These are phyloP conservation scores for Ophion ventricosus DNA, from an alignment of 2,888 invertebrate genomes.

Conservation along the genomic window DNA sequence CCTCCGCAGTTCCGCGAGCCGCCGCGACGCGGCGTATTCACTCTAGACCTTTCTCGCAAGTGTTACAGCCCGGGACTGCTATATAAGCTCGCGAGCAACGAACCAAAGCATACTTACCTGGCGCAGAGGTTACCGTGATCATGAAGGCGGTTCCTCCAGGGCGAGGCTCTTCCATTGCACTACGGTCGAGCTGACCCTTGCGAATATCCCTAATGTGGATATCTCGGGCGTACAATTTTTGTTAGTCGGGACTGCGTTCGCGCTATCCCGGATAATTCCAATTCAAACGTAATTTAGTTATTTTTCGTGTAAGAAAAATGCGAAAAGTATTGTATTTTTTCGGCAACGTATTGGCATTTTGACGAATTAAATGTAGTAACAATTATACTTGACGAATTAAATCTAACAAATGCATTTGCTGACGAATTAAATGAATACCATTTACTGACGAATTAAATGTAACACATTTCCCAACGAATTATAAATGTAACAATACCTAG, in stretches of 20 bases:
- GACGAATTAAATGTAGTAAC: too few relatives aligned
- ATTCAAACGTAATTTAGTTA: conserved; percentile 30
- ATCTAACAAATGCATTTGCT: too few relatives aligned
- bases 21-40: neutral
- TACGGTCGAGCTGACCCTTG: conserved; percentile 85
- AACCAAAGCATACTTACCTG: conserved; percentile 65
- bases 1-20: too few relatives aligned
- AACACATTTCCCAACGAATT: too few relatives aligned
- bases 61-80: neutral
- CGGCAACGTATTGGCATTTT: too few relatives aligned
- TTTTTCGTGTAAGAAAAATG: too few relatives aligned
- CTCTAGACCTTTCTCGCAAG: neutral
- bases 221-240: conserved; percentile 78
- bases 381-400: too few relatives aligned
- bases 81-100: conserved; percentile 18
- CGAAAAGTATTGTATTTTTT: too few relatives aligned
- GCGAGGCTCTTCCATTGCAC: conserved; percentile 86
- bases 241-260: conserved; percentile 72
- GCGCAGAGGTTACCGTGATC: conserved; percentile 85
- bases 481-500: too few relatives aligned
- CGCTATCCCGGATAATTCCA: conserved; percentile 66
- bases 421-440: too few relatives aligned
- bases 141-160: conserved; percentile 81
- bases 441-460: too few relatives aligned
- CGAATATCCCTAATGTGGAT: conserved; percentile 83